Conservation (phyloP, 2,888 invertebrate species). For the Amphipyra tragopoginis region DNA sequence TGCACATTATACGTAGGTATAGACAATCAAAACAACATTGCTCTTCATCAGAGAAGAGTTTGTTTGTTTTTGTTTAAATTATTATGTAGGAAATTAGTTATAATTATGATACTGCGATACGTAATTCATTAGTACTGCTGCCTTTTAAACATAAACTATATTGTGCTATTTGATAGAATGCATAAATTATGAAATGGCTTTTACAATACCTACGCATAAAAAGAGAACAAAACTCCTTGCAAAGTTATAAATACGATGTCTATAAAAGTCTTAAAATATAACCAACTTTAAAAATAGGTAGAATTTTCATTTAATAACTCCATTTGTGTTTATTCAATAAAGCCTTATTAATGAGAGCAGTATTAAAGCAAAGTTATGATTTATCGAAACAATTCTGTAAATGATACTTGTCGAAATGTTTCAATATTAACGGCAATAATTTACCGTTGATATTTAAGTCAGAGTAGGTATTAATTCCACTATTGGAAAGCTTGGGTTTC, state of each 20-base stretch:
- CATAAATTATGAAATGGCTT: too few relatives aligned
- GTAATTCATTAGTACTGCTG: too few relatives aligned
- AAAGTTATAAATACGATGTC: too few relatives aligned
- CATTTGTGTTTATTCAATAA: conserved; percentile 19
- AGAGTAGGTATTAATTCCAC: conserved; percentile 1
- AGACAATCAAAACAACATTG: conserved; percentile 40
- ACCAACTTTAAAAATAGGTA: conserved; percentile 7
- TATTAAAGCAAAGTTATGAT: conserved; percentile 11
- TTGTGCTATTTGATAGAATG: too few relatives aligned
- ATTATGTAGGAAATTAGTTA: too few relatives aligned
- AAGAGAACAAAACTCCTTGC: too few relatives aligned
- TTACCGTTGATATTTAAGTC: conserved; percentile 10
- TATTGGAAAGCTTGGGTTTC: conserved; percentile 1
- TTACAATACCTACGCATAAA: too few relatives aligned
- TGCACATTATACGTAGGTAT: conserved; percentile 33
- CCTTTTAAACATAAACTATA: too few relatives aligned
- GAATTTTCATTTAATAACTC: conserved; percentile 11
- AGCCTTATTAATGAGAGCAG: conserved; percentile 19
- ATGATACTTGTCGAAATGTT: conserved; percentile 25
- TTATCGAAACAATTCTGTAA: conserved; percentile 13
- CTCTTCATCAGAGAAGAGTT: conserved; percentile 31
- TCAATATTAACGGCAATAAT: conserved; percentile 16
- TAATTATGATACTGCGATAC: too few relatives aligned
- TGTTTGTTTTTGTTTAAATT: not conserved
- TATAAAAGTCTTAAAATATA: not conserved